phyloP scores from a whole-genome alignment of 2,797 vertebrate genomes.

The Protosalanx chinensis region DNA sequence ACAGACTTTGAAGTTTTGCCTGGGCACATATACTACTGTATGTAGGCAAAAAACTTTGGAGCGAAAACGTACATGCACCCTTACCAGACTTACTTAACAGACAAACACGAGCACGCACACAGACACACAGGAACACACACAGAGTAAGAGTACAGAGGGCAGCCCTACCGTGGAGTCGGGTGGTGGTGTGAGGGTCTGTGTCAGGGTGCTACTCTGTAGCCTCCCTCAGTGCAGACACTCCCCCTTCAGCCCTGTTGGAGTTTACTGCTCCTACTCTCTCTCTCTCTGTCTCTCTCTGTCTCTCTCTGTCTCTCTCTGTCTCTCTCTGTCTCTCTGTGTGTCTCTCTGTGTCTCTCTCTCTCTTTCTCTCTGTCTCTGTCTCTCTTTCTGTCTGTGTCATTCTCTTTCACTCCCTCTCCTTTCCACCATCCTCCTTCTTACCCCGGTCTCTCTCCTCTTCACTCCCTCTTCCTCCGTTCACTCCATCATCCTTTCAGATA shows the following conservation, averaged over 20 bases:
- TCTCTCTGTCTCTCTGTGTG: not conserved
- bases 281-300: slow-evolving; percentile 18
- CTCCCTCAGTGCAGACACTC: not conserved
- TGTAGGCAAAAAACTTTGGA: not conserved
- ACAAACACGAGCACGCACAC: slow-evolving; percentile 1
- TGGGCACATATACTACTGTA: not conserved
- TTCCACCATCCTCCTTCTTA: not conserved
- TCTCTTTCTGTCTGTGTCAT: not conserved
- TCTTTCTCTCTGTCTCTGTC: not conserved
- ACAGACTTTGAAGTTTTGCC: not conserved
- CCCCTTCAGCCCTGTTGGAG: slow-evolving; percentile 29
- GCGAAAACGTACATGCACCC: not conserved
- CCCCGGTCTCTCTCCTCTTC: not conserved
- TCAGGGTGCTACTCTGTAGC: slow-evolving; percentile 8
- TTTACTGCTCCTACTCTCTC: slow-evolving; percentile 25
- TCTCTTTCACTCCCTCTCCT: slow-evolving; percentile 13
- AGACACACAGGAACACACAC: slow-evolving; percentile 24
- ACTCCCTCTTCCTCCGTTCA: not conserved
- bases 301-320: not conserved
- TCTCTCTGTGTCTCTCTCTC: not conserved
- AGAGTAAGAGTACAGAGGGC: slow-evolving; percentile 34
- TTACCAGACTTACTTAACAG: not conserved
- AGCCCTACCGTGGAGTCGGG: slow-evolving; percentile 54
- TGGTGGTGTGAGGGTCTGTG: slow-evolving; percentile 52
- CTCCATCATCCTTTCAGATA: slow-evolving; percentile 1